Evolutionary conservation across 53 echinoderm and acorn worm genomes (phyloP), one percentile per base, ranked within the genome.

Genomic region (Apostichopus leukothele): DNA sequence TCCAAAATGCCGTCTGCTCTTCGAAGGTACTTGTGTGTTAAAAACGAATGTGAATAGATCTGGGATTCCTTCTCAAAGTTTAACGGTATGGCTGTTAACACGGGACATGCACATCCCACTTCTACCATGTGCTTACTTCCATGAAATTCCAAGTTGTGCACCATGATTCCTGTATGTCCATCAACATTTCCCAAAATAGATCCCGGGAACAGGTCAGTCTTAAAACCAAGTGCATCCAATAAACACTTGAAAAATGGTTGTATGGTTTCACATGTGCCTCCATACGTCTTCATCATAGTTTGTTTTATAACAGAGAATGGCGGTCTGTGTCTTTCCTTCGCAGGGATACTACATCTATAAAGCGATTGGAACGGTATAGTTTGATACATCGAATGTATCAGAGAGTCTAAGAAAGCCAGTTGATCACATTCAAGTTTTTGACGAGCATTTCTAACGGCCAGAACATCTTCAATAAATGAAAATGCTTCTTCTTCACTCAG

Each of bases 81-180:
- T 25, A 89, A 77, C 22, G 89, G 78, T 27, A 89, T 79, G 12
- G 89, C 89, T 18, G 25, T 51, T 26, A 89, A 89, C 53, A 63
- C 25, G 9, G 89, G 89, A 89, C 78, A 78, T 5, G 76, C 89
- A 89, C 76, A 89, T 7, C 89, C 89, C 5, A 89, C 89, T 12
- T 89, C 89, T 5, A 78, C 89, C 16, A 78, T 27, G 53, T 76
- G 77, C 27, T 50, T 61, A 16, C 77, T 77, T 0, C 89, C 89
- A 5, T 78, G 26, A 18, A 22, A 22, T n/a, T 25, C 27, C 12
- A 89, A 60, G 76, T 89, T 27, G 5, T 54, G 11, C n/a, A 25
- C 89, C 21, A 89, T 1, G 12, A 63, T 39, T 39, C 39, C 39
- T 39, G 3, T 3, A 39, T 39, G 39, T 18, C 75, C 76, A 53